Conservation (phyloP, 2,888 invertebrate species). For the Drosophila affinis region DNA sequence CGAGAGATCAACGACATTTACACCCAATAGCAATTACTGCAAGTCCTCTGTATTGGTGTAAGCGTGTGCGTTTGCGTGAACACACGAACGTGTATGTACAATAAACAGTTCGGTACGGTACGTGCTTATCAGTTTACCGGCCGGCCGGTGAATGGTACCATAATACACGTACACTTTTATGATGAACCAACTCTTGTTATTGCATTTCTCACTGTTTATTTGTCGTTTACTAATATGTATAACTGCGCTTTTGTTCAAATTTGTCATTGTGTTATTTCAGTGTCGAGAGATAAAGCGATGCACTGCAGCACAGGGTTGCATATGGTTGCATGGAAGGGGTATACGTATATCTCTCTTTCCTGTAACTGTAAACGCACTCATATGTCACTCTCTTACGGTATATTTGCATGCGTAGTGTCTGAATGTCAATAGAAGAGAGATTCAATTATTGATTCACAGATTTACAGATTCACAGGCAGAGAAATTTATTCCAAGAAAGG, state of each 20-base stretch:
- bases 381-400: neutral
- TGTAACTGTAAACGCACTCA: constrained; percentile 14
- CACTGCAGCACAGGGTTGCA: neutral
- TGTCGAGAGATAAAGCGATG: constrained; percentile 3
- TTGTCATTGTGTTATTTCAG: constrained; percentile 10
- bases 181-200: neutral
- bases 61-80: neutral
- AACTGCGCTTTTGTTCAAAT: constrained; percentile 37
- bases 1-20: constrained; percentile 51
- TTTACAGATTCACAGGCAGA: neutral
- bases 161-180: constrained; percentile 9
- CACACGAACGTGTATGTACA: too few species aligned
- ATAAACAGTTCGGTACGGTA: constrained; percentile 10
- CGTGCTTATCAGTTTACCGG: constrained; percentile 72
- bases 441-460: constrained; percentile 12
- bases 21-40: constrained; percentile 17
- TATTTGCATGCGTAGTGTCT: constrained; percentile 1
- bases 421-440: constrained; percentile 15
- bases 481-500: constrained; percentile 16
- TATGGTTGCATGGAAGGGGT: too few species aligned
- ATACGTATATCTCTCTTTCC: neutral
- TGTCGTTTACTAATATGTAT: constrained; percentile 46
- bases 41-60: neutral
- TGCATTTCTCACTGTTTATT: constrained; percentile 16
- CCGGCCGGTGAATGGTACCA: constrained; percentile 70